A percentile compares a stretch with the other conserved stretches of the same genome.
phyloP scores from a whole-genome alignment of 2,113 vertebrate species.

The Tyto alba region DNA sequence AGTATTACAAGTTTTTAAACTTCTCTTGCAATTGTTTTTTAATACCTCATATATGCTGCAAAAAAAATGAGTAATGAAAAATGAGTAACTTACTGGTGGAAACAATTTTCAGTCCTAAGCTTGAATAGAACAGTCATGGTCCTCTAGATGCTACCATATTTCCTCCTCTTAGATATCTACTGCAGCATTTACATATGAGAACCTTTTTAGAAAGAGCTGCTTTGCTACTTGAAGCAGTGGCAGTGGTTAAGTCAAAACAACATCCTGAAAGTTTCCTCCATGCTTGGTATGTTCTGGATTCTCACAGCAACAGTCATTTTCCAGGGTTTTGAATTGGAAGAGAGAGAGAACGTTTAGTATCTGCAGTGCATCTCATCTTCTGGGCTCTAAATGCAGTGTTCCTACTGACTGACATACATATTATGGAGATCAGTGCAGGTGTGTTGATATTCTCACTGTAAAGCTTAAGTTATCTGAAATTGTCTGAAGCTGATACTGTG shows the following conservation, averaged over 20 bases:
- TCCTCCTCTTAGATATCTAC: neutral
- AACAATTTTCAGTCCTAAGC: neutral
- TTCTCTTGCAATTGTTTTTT: neutral
- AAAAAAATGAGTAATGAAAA: neutral
- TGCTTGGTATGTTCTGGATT: neutral
- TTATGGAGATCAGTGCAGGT: neutral
- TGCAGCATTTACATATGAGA: neutral
- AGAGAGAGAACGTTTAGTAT: neutral
- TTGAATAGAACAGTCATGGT: neutral
- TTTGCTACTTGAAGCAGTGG: neutral
- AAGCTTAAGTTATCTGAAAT: neutral
- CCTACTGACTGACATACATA: neutral
- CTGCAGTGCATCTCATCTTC: neutral
- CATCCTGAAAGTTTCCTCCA: neutral
- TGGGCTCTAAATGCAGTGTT: neutral
- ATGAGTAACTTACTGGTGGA: neutral
- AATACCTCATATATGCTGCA: neutral
- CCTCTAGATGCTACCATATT: neutral
- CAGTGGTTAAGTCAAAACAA: neutral
- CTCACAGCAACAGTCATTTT: neutral
- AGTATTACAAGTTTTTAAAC: neutral
- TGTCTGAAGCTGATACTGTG: neutral
- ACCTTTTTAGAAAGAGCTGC: neutral
- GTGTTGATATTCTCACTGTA: neutral
- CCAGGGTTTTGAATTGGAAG: neutral